Evolutionary conservation across 2,888 invertebrate genomes (phyloP).

Genomic region (Pantelozetes paolii): DNA sequence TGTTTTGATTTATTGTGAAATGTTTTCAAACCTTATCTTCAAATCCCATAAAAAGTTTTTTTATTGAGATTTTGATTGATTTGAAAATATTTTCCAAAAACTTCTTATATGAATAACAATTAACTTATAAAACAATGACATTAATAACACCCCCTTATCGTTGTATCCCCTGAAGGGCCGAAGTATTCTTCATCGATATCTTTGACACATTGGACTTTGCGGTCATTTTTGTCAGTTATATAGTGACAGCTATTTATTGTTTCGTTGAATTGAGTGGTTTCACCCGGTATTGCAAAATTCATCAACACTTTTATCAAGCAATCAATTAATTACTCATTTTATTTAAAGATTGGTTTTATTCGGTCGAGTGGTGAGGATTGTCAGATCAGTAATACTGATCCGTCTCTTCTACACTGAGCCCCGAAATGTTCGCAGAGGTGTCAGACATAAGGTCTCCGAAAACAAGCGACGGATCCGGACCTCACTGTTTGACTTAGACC

Average conservation of each 20-base stretch:
- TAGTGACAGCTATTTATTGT: conserved; percentile 53
- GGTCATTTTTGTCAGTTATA: conserved; percentile 54
- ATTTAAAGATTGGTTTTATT: conserved; percentile 51
- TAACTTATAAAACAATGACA: too few relatives aligned
- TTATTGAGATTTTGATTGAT: too few relatives aligned
- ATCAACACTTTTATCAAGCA: neutral
- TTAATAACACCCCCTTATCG: too few relatives aligned
- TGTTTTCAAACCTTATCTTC: too few relatives aligned
- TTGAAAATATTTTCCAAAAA: too few relatives aligned
- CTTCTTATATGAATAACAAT: too few relatives aligned
- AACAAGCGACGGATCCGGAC: conserved; percentile 56
- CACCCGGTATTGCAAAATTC: conserved; percentile 50
- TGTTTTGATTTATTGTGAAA: too few relatives aligned
- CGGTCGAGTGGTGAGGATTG: conserved; percentile 52
- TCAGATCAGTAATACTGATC: conserved; percentile 53
- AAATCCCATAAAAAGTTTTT: too few relatives aligned
- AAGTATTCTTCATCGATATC: conserved; percentile 52
- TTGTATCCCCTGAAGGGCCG: too few relatives aligned
- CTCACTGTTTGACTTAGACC: conserved; percentile 57
- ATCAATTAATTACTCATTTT: conserved; percentile 18
- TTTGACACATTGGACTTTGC: conserved; percentile 54
- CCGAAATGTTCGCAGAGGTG: conserved; percentile 52
- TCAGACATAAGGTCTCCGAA: conserved; percentile 55
- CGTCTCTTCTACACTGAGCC: conserved; percentile 52
- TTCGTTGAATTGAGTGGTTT: conserved; percentile 50